Base-by-base conservation (phyloP, 2,797 vertebrate genomes). In the Argya squamiceps region DNA sequence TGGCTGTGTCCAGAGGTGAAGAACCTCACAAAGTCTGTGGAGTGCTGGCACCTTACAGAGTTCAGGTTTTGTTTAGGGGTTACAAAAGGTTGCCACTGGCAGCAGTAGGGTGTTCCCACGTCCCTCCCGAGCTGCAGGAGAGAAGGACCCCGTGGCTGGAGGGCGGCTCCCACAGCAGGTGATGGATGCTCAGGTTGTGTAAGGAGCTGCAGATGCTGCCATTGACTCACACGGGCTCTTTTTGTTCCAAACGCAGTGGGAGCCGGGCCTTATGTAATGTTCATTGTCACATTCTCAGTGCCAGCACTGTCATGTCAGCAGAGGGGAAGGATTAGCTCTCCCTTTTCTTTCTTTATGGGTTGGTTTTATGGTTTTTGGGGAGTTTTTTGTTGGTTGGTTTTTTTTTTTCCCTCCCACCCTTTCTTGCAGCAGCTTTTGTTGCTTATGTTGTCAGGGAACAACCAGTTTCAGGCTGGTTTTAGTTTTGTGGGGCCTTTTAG, bases 231-330 rank as follows among this genome's bases (percentile, higher is more conserved):
- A 2, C 88, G n/a, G 52, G 69, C 81, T 80, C 92, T 81, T 96
- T 96, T 92, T 94, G 79, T 91, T 94, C 19, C 8, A 62, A 43
- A 93, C 53, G 1, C 60, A 71, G 75, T 73, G 82, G 86, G 95
- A 95, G 87, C 92, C 79, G 76, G 87, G 46, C 93, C 77, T 97
- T 97, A 94, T 43, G 50, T 97, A 95, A 96, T 59, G 82, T 46
- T 91, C 92, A 97, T 87, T 96, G 92, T 96, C 93, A 90, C 69
- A 56, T 44, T 94, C 60, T 71, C 93, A 2, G 16, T 88, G 90
- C 75, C 86, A 94, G 78, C 62, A 4, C 92, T 91, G 68, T 95
- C 53, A 32, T 84, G 62, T 93, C 92, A 92, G 71, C 89, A 65
- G 71, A 94, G 76, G 77, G 55, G 89, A 92, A 90, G 88, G 65